Evolutionary conservation across 2,888 invertebrate genomes (phyloP).

Genomic region (Agrotis clavis): DNA sequence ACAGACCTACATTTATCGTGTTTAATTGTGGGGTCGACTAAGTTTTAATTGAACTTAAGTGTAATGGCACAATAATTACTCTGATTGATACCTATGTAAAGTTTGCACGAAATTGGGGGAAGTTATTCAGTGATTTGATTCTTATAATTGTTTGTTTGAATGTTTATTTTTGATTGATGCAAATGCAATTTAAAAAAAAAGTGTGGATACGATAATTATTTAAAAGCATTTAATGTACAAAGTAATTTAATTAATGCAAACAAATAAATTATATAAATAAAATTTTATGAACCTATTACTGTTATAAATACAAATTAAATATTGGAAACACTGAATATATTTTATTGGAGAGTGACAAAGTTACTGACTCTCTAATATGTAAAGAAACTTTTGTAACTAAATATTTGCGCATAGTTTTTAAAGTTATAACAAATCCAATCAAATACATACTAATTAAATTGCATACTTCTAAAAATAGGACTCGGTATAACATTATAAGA

Average conservation of each 20-base stretch:
- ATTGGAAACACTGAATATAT: neutral
- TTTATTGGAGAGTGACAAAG: neutral
- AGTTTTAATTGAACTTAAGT: slow-evolving; percentile 42
- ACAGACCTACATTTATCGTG: slow-evolving; percentile 30
- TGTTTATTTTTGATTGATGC: neutral
- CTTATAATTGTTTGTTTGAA: slow-evolving; percentile 9
- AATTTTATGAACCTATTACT: neutral
- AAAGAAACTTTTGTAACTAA: neutral
- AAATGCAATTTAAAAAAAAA: neutral
- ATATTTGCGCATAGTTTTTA: neutral
- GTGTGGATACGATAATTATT: neutral
- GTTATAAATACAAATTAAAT: neutral
- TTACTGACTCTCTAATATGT: neutral
- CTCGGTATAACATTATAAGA: neutral
- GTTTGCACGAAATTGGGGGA: slow-evolving; percentile 6
- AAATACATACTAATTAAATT: neutral
- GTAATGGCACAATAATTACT: slow-evolving; percentile 45
- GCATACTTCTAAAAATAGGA: no score
- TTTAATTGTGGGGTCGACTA: slow-evolving; percentile 46
- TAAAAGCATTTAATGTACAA: neutral
- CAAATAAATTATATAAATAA: neutral
- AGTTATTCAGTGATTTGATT: slow-evolving; percentile 24
- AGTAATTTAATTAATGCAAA: neutral
- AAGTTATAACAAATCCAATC: neutral
- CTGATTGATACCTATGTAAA: slow-evolving; percentile 49